phyloP scores from a whole-genome alignment of 2,888 invertebrate genomes.

The Synanthedon myopaeformis region DNA sequence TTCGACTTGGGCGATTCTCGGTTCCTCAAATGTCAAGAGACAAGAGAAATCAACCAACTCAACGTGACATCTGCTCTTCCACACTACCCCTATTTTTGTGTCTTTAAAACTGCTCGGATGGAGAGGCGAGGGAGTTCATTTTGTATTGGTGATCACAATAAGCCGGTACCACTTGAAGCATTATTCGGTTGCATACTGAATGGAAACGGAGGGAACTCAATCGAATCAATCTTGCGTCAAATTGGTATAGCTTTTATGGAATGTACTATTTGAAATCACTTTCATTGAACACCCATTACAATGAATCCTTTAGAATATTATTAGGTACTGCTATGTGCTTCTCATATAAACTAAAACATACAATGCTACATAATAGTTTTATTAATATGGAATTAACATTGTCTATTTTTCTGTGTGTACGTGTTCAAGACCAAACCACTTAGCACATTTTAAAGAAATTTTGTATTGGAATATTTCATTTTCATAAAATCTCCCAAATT shows the following conservation, averaged over 20 bases:
- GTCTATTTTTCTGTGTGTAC: too few species aligned
- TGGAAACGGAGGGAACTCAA: conserved; percentile 48
- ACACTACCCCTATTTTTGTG: conserved; percentile 18
- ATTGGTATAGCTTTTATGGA: conserved; percentile 45
- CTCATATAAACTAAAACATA: too few species aligned
- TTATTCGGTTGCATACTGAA: conserved; percentile 59
- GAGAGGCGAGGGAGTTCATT: conserved; percentile 26
- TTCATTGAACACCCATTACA: conserved; percentile 19
- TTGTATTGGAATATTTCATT: too few species aligned
- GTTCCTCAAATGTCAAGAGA: conserved; percentile 60
- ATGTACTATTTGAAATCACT: conserved; percentile 29
- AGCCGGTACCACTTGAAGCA: conserved; percentile 45
- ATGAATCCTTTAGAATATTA: background rate
- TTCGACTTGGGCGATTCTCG: conserved; percentile 49
- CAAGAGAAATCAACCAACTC: conserved; percentile 40
- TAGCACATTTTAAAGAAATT: too few species aligned
- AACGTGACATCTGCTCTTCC: conserved; percentile 33
- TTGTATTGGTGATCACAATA: conserved; percentile 31
- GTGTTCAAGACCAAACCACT: too few species aligned
- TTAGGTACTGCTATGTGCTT: too few species aligned
- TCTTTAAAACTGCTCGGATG: conserved; percentile 16
- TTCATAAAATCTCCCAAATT: too few species aligned
- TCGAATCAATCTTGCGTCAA: conserved; percentile 63
- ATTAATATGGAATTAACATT: too few species aligned
- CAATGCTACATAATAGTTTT: conserved; percentile 9